Conservation (phyloP, 2,888 invertebrate species). For the Phyto melanocephala region DNA sequence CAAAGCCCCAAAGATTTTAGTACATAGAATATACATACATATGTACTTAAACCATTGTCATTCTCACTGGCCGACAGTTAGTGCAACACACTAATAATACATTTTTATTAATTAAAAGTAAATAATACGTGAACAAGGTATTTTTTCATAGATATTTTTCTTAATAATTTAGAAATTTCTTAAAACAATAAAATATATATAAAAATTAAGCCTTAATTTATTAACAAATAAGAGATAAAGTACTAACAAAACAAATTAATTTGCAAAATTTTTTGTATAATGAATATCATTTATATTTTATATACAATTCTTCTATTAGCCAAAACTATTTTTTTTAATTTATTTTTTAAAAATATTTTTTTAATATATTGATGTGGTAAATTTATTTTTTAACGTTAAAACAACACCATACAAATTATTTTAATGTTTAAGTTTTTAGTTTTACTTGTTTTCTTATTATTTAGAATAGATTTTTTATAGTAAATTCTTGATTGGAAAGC, state of each 20-base stretch:
- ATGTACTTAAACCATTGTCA: too few species aligned
- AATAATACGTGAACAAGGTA: neutral
- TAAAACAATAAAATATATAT: neutral
- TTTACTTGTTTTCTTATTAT: conserved; percentile 4
- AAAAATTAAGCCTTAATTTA: conserved; percentile 1
- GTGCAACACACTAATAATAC: neutral
- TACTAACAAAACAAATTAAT: neutral
- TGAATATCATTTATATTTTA: neutral
- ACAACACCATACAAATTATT: neutral
- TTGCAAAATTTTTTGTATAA: neutral
- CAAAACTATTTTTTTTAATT: conserved; percentile 1
- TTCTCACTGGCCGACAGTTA: too few species aligned
- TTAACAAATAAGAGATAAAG: neutral
- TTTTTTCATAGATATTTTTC: neutral
- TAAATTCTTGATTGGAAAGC: too few species aligned
- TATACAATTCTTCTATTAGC: neutral
- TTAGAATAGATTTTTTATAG: neutral
- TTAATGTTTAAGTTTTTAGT: too few species aligned
- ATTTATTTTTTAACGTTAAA: neutral
- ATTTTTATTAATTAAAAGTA: conserved; percentile 2
- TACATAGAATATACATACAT: too few species aligned
- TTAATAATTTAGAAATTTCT: neutral
- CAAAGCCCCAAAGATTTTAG: too few species aligned
- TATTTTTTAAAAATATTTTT: neutral
- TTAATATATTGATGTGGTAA: conserved; percentile 47